Conservation (phyloP, 2,888 invertebrate species). For the Parnassius glacialis region DNA sequence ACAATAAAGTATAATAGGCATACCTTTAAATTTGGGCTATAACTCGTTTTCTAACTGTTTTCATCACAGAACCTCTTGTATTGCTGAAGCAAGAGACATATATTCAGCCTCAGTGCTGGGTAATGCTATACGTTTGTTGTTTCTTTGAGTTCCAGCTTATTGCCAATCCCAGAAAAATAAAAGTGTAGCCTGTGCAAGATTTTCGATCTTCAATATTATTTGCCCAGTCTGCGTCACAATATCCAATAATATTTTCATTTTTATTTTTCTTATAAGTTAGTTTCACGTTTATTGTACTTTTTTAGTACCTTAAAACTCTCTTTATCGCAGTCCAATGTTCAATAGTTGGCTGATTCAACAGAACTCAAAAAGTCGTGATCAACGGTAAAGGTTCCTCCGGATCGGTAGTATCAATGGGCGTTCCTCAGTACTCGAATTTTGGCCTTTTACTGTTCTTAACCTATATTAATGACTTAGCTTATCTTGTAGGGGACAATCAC, state of each 20-base stretch:
- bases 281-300: background rate
- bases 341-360: background rate
- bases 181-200: background rate
- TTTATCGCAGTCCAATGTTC: slow-evolving; percentile 1
- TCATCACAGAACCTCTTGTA: no score
- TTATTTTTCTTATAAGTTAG: background rate
- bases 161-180: background rate
- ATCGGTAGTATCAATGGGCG: no score
- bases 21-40: background rate
- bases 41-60: no score
- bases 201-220: background rate
- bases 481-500: no score
- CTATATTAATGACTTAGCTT: no score
- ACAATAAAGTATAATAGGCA: slow-evolving; percentile 24
- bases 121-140: background rate
- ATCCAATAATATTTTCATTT: background rate
- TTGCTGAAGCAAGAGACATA: no score
- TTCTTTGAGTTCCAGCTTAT: slow-evolving; percentile 3
- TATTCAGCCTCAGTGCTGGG: background rate
- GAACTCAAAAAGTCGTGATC: no score
- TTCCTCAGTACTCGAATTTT: no score
- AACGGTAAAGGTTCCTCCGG: no score
- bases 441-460: no score
- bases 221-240: background rate
- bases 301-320: background rate